Evolutionary conservation across 2,888 invertebrate genomes (phyloP).

Genomic region (Leptinotarsa haldemani): DNA sequence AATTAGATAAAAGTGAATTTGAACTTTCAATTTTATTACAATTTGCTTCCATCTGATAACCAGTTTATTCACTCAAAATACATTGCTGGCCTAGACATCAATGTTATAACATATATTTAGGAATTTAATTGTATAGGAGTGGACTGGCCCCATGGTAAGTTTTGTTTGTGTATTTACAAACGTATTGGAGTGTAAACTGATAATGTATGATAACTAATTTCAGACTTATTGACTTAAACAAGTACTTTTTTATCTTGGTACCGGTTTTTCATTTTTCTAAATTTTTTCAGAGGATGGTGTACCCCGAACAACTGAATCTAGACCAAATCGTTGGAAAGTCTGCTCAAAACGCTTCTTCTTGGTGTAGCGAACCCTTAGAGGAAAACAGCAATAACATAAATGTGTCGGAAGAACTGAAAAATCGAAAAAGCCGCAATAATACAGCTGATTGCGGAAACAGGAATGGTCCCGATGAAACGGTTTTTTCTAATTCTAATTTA

Average conservation of each 20-base stretch:
- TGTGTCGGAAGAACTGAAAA: conserved; percentile 31
- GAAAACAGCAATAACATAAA: conserved; percentile 49
- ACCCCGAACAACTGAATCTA: conserved; percentile 63
- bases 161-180: no score
- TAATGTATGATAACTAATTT: no score
- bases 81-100: not conserved
- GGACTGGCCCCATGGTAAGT: not conserved
- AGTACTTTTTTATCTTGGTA: no score
- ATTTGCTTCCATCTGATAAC: not conserved
- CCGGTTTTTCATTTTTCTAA: not conserved
- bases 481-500: conserved; percentile 32
- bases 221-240: no score
- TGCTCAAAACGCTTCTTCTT: conserved; percentile 56
- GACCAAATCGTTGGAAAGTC: conserved; percentile 58
- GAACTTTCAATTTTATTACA: not conserved
- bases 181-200: no score
- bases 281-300: conserved; percentile 63
- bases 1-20: not conserved
- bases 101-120: not conserved
- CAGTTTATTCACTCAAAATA: not conserved
- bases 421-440: conserved; percentile 10
- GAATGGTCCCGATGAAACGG: conserved; percentile 39
- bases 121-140: not conserved
- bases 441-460: conserved; percentile 3
- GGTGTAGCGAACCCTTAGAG: conserved; percentile 62